These are phyloP conservation scores for Dolichomitus sp. DNA, from an alignment of 2,888 invertebrate species.

Conservation along the genomic window DNA sequence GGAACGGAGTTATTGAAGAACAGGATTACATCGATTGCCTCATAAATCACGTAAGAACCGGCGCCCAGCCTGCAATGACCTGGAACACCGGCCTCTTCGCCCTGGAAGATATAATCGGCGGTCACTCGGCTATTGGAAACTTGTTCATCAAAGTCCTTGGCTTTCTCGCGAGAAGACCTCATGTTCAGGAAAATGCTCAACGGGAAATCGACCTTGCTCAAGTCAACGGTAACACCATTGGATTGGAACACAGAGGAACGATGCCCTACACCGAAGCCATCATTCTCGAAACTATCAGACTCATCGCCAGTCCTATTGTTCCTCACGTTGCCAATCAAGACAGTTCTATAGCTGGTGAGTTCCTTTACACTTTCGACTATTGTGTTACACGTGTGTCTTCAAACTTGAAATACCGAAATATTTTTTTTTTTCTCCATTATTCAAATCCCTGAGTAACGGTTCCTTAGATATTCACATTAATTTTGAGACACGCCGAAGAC, in stretches of 20 bases:
- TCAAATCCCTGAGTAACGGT: neutral
- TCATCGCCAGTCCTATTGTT: slow-evolving; percentile 90
- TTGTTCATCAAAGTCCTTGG: slow-evolving; percentile 88
- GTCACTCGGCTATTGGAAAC: slow-evolving; percentile 90
- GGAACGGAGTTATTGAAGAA: slow-evolving; percentile 81
- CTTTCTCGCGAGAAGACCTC: slow-evolving; percentile 87
- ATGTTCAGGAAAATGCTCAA: slow-evolving; percentile 88
- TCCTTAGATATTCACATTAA: too few species aligned
- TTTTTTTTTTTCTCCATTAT: slow-evolving; percentile 2
- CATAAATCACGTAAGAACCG: slow-evolving; percentile 87
- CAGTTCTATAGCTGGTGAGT: slow-evolving; percentile 89
- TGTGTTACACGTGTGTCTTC: neutral
- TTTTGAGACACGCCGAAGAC: too few species aligned
- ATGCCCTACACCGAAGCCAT: slow-evolving; percentile 89
- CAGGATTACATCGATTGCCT: slow-evolving; percentile 89
- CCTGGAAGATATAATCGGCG: slow-evolving; percentile 88
- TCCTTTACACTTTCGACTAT: neutral
- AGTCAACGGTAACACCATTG: slow-evolving; percentile 74
- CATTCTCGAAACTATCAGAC: slow-evolving; percentile 89
- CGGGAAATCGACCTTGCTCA: slow-evolving; percentile 86
- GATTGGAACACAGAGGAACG: slow-evolving; percentile 86
- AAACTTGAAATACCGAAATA: neutral
- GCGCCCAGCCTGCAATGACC: slow-evolving; percentile 85
- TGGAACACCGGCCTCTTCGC: slow-evolving; percentile 88
- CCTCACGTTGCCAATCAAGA: slow-evolving; percentile 90